phyloP scores from a whole-genome alignment of 2,888 invertebrate species.

The Thelaira solivaga region DNA sequence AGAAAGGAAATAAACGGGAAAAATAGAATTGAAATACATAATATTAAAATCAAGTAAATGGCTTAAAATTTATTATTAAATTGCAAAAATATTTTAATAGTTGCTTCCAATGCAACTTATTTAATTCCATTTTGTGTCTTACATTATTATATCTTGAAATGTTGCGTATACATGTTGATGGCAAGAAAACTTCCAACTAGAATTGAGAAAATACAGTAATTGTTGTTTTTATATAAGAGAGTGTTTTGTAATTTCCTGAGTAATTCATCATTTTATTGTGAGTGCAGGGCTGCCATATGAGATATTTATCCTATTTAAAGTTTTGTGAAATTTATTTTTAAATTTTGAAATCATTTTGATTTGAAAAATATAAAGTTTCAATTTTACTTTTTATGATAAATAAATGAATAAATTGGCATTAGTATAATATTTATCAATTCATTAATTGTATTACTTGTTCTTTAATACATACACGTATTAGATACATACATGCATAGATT shows the following conservation, averaged over 20 bases:
- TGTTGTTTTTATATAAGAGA: constrained; percentile 12
- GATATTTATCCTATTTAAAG: no score
- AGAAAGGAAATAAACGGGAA: neutral
- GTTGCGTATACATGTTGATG: constrained; percentile 15
- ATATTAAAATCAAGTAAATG: constrained; percentile 16
- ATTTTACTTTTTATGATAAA: no score
- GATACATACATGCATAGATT: no score
- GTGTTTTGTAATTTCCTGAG: constrained; percentile 43
- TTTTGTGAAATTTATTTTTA: no score
- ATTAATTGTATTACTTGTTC: no score
- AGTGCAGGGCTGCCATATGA: neutral
- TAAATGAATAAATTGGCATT: no score
- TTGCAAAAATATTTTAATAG: neutral
- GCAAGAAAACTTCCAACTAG: constrained; percentile 31
- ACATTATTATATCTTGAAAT: neutral
- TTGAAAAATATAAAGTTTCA: no score
- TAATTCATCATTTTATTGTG: constrained; percentile 64
- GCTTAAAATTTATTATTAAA: neutral
- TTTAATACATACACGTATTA: no score
- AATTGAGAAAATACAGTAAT: constrained; percentile 22
- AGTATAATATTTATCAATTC: no score
- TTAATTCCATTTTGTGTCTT: neutral
- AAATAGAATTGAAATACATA: neutral
- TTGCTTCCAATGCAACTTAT: constrained; percentile 32
- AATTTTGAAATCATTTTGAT: no score